Evolutionary conservation across 2,113 vertebrate genomes (phyloP).

Genomic region (Oryctolagus cuniculus): mOryCun1.1 NC_091441.1:110525001-110525500

Average conservation of each 20-base stretch:
- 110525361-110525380: background rate
- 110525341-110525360: background rate
- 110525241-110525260: too few species aligned
- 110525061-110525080: background rate
- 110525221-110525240: background rate
- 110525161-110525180: background rate
- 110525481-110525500: background rate
- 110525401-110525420: too few species aligned
- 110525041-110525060: background rate
- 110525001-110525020: background rate
- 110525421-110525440: rapidly evolving
- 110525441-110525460: too few species aligned
- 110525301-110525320: background rate
- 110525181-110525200: background rate
- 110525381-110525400: background rate
- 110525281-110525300: background rate
- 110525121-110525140: background rate
- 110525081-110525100: slow-evolving; percentile 18
- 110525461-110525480: too few species aligned
- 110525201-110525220: background rate
- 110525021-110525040: background rate
- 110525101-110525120: background rate
- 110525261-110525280: too few species aligned
- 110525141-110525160: background rate
- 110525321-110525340: background rate